Evolutionary conservation across 2,797 vertebrate genomes (phyloP).

Genomic region (Cirrhinus mrigala): DNA sequence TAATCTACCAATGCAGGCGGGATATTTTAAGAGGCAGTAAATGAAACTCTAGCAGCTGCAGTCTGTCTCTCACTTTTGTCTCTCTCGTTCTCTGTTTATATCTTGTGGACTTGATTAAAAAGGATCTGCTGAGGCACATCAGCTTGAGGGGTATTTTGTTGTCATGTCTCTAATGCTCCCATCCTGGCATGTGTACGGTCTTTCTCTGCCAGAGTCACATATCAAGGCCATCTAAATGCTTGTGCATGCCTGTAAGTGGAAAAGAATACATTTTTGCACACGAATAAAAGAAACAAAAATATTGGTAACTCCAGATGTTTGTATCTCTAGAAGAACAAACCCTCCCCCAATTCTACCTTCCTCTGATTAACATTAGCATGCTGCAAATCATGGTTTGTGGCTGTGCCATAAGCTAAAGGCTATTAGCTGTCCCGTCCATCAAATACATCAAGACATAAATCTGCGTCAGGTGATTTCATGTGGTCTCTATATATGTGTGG

Average conservation of each 20-base stretch:
- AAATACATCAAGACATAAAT: not conserved
- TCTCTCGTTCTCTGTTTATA: not conserved
- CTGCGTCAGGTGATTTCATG: not conserved
- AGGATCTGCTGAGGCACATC: constrained; percentile 35
- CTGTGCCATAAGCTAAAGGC: not conserved
- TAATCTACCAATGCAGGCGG: not conserved
- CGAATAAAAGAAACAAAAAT: not conserved
- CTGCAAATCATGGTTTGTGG: not conserved
- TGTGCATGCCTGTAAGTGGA: not conserved
- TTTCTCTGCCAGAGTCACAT: not conserved
- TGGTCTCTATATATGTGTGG: not conserved
- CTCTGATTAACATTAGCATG: not conserved
- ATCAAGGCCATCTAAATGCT: not conserved
- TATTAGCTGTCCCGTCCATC: not conserved
- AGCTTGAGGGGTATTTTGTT: constrained; percentile 26
- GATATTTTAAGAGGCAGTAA: not conserved
- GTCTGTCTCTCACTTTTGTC: not conserved
- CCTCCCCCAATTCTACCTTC: no score
- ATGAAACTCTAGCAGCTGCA: not conserved
- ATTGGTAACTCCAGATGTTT: no score
- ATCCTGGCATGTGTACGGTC: not conserved
- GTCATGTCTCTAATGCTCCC: constrained; percentile 29
- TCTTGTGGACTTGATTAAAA: constrained; percentile 44
- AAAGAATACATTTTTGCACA: not conserved
- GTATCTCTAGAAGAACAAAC: no score